A percentile compares a stretch with the other conserved stretches of the same genome.
phyloP scores from a whole-genome alignment of 1,140 invertebrate genomes.

The Drosophila rufa region DNA sequence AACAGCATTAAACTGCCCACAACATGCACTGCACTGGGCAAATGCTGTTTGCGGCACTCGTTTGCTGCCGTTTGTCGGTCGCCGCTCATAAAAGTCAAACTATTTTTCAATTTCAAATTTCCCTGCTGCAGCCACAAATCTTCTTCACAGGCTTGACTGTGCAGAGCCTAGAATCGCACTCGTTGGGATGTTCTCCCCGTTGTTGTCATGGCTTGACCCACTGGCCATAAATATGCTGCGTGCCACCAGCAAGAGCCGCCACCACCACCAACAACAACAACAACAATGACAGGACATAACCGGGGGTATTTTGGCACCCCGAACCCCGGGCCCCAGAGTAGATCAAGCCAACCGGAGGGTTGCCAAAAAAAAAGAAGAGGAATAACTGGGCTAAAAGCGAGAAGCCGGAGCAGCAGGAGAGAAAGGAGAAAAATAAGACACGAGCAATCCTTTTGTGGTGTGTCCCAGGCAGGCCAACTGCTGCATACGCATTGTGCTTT shows the following conservation, averaged over 20 bases:
- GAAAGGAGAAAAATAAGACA: constrained; percentile 34
- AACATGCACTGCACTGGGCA: constrained; percentile 50
- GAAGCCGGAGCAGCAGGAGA: constrained; percentile 5
- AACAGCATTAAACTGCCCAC: constrained; percentile 49
- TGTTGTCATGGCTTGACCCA: constrained; percentile 74
- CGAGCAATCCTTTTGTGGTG: constrained; percentile 64
- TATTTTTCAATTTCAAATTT: constrained; percentile 84
- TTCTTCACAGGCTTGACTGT: constrained; percentile 61
- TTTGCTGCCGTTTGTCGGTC: constrained; percentile 60
- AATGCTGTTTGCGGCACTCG: constrained; percentile 30
- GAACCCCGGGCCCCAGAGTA: constrained; percentile 31
- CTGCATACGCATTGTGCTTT: constrained; percentile 58
- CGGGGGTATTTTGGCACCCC: constrained; percentile 40
- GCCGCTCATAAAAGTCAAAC: constrained; percentile 82
- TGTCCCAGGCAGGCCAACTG: constrained; percentile 50
- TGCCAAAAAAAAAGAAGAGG: constrained; percentile 11
- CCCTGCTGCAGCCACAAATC: constrained; percentile 77
- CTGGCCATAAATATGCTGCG: constrained; percentile 80
- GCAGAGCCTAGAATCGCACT: constrained; percentile 20
- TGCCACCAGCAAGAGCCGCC: constrained; percentile 55
- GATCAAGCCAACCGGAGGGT: constrained; percentile 61
- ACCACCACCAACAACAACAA: constrained; percentile 6
- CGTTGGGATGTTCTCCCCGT: constrained; percentile 13
- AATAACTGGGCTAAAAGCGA: constrained; percentile 18
- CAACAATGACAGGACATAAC: constrained; percentile 18